Evolutionary conservation across 2,888 invertebrate genomes (phyloP).

Genomic region (Endotricha flammealis): DNA sequence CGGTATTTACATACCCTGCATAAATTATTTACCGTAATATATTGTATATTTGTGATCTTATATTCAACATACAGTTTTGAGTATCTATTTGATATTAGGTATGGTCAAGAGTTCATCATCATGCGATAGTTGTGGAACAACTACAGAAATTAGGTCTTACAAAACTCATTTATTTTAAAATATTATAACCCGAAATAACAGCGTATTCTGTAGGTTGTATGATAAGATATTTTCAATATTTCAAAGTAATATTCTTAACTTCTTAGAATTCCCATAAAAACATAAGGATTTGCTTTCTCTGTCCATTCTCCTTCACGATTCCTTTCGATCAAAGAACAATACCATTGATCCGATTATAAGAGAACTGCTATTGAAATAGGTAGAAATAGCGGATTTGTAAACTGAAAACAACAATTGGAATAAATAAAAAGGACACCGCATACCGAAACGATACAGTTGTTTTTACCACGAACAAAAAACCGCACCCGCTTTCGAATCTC

Average conservation of each 20-base stretch:
- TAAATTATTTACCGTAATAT: constrained; percentile 2
- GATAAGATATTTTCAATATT: too few relatives aligned
- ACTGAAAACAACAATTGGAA: constrained; percentile 2
- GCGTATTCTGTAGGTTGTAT: too few relatives aligned
- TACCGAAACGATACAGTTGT: constrained; percentile 16
- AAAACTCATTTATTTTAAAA: too few relatives aligned
- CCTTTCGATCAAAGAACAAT: background rate
- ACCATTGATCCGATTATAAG: background rate
- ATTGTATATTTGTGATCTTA: background rate
- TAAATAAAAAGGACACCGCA: constrained; percentile 5
- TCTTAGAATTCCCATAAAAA: too few relatives aligned
- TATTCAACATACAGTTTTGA: background rate
- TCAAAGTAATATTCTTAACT: too few relatives aligned
- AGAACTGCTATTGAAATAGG: constrained; percentile 1
- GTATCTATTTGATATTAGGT: too few relatives aligned
- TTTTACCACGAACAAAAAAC: constrained; percentile 17
- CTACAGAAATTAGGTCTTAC: too few relatives aligned
- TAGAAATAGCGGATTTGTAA: background rate
- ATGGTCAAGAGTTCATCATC: too few relatives aligned
- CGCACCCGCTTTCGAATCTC: constrained; percentile 18
- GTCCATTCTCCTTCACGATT: background rate
- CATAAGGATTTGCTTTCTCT: background rate
- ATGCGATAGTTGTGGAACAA: too few relatives aligned
- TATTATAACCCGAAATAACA: too few relatives aligned
- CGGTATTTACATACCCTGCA: constrained; percentile 1